Evolutionary conservation across 92 coral and sea anemone genomes (phyloP).

Genomic region (Epizoanthus rinbou): DNA sequence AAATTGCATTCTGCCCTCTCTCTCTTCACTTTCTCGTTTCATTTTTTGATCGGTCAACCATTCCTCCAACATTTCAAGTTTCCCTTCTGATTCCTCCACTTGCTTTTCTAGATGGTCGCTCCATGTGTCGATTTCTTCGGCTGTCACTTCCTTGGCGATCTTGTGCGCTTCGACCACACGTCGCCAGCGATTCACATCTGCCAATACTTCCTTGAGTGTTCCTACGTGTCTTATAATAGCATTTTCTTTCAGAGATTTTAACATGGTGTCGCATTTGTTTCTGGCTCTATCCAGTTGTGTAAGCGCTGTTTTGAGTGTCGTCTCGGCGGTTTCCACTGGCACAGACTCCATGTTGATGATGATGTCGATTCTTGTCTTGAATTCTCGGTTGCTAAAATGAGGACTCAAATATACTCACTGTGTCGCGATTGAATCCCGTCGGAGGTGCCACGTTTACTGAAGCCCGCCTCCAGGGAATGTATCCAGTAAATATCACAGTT

Average conservation of each 20-base stretch:
- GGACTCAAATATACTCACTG: too few relatives aligned
- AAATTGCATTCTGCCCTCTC: slow-evolving; percentile 33
- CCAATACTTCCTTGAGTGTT: neutral
- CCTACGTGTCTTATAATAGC: slow-evolving; percentile 6
- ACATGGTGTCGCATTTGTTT: neutral
- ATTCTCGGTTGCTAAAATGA: too few relatives aligned
- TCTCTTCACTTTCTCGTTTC: slow-evolving; percentile 9
- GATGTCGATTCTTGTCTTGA: too few relatives aligned
- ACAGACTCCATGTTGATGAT: too few relatives aligned
- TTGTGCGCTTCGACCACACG: slow-evolving; percentile 42
- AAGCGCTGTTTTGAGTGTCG: neutral
- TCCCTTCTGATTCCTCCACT: slow-evolving; percentile 34
- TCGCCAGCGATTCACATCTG: slow-evolving; percentile 32
- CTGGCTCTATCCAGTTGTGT: slow-evolving; percentile 8
- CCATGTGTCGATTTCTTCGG: slow-evolving; percentile 43
- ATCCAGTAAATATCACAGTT: too few relatives aligned
- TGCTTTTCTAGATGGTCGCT: slow-evolving; percentile 16
- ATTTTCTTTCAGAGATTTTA: neutral
- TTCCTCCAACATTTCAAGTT: slow-evolving; percentile 22
- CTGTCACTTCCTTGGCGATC: slow-evolving; percentile 19
- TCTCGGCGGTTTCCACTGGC: too few relatives aligned
- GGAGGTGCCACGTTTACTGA: too few relatives aligned
- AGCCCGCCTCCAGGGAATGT: too few relatives aligned
- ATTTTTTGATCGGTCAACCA: slow-evolving; percentile 40
- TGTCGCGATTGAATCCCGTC: too few relatives aligned